Evolutionary conservation across 2,888 invertebrate genomes (phyloP), one percentile per base, ranked within the genome.

Genomic region (Nephrocerus scutellatus): DNA sequence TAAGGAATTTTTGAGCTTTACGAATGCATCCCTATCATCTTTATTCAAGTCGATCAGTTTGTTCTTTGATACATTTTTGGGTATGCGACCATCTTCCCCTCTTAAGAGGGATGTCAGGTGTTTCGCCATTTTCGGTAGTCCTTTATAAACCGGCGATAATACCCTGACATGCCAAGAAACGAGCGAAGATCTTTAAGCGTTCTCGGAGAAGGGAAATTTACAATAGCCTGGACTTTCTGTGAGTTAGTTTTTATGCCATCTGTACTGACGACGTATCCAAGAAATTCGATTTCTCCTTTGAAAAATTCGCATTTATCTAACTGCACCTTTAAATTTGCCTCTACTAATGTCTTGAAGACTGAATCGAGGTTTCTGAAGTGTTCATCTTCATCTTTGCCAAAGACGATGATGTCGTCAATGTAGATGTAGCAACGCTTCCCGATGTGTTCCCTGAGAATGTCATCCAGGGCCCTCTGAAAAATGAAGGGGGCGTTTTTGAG

Each of bases 21-120:
- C n/a, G n/a, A n/a, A n/a, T n/a, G n/a, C n/a, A n/a, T n/a, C n/a
- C n/a, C n/a, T n/a, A n/a, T n/a, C n/a, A n/a, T n/a, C n/a, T n/a
- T n/a, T n/a, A n/a, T n/a, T n/a, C n/a, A n/a, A n/a, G n/a, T n/a
- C n/a, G n/a, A n/a, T n/a, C n/a, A n/a, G n/a, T n/a, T n/a, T n/a
- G n/a, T n/a, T 42, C 16, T 34, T 43, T 37, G 25, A 39, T 12
- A 34, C 21, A 14, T 22, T 40, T 24, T 41, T 47, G 35, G 29
- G 21, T 15, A 25, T 29, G 14, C 40, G 32, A 18, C 36, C 36
- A 12, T 30, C 38, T 33, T 44, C 40, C 35, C 46, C 43, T 28
- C 39, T 44, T 29, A 47, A 33, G 12, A 48, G 39, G 24, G 40
- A 29, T 26, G 46, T 46, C 20, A 48, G 46, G 21, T 32, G 48